Evolutionary conservation across 2,888 invertebrate genomes (phyloP).

Genomic region (Sicus ferrugineus): DNA sequence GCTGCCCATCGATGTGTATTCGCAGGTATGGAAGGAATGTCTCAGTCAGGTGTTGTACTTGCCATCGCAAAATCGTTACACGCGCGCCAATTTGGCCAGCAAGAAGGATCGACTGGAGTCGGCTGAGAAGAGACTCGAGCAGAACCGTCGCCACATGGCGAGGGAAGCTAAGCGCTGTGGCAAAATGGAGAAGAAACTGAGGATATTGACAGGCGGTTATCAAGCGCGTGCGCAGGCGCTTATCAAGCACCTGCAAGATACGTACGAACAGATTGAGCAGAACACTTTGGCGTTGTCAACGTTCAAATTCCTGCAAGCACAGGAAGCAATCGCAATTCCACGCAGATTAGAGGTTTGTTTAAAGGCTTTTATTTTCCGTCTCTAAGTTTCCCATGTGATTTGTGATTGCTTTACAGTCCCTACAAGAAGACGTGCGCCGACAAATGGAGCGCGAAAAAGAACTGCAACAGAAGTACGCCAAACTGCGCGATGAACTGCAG

Average conservation of each 20-base stretch:
- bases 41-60: slow-evolving; percentile 90
- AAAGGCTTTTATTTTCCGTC: neutral
- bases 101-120: slow-evolving; percentile 97
- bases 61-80: slow-evolving; percentile 91
- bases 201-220: slow-evolving; percentile 93
- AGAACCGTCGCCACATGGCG: slow-evolving; percentile 95
- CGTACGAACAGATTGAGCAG: slow-evolving; percentile 90
- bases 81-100: slow-evolving; percentile 91
- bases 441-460: slow-evolving; percentile 91
- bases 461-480: slow-evolving; percentile 83
- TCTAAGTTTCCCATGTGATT: neutral
- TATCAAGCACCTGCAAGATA: slow-evolving; percentile 85
- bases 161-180: slow-evolving; percentile 95
- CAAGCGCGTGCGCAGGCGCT: slow-evolving; percentile 82
- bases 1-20: slow-evolving; percentile 87
- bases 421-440: slow-evolving; percentile 90
- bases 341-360: slow-evolving; percentile 80
- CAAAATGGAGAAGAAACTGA: slow-evolving; percentile 96
- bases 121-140: slow-evolving; percentile 88
- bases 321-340: slow-evolving; percentile 90
- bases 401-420: slow-evolving; percentile 67
- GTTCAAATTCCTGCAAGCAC: slow-evolving; percentile 86
- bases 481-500: slow-evolving; percentile 73
- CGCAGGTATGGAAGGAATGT: slow-evolving; percentile 98
- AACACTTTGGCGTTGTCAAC: slow-evolving; percentile 88